phyloP scores from a whole-genome alignment of 1,140 invertebrate species.

The Drosophila guanche region DNA sequence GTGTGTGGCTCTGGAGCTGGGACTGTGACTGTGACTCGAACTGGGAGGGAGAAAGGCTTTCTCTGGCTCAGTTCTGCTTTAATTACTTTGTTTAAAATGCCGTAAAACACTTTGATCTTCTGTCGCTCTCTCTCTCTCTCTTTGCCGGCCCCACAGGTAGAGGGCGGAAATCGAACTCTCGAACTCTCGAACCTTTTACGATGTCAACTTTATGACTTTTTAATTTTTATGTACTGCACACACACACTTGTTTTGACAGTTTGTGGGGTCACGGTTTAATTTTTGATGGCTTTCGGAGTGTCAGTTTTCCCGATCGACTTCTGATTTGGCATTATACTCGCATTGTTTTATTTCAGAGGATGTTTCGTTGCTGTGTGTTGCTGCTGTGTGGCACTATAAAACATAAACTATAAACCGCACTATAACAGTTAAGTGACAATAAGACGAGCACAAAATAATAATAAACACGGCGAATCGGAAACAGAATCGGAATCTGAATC shows the following conservation, averaged over 20 bases:
- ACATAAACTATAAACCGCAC: conserved; percentile 30
- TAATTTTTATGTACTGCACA: conserved; percentile 73
- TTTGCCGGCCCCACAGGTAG: conserved; percentile 28
- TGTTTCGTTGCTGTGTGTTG: conserved; percentile 18
- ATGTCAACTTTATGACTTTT: conserved; percentile 76
- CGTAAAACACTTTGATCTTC: conserved; percentile 56
- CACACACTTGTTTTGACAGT: conserved; percentile 47
- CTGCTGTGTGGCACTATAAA: conserved; percentile 45
- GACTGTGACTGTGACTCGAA: background rate
- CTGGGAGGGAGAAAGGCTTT: conserved; percentile 50
- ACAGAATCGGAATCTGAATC: conserved; percentile 46
- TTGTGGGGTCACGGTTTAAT: conserved; percentile 22
- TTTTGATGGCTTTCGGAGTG: conserved; percentile 9
- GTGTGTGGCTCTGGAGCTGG: background rate
- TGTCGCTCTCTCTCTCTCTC: conserved; percentile 3
- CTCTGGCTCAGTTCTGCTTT: conserved; percentile 48
- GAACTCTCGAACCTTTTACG: conserved; percentile 52
- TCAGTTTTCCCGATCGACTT: conserved; percentile 34
- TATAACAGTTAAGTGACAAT: conserved; percentile 82
- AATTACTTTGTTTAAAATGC: conserved; percentile 79
- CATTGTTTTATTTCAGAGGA: conserved; percentile 22
- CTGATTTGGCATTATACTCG: conserved; percentile 23
- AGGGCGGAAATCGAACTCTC: conserved; percentile 23
- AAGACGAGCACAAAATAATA: conserved; percentile 67
- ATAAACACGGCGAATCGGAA: conserved; percentile 61